Evolutionary conservation across 2,113 vertebrate genomes (phyloP).

Genomic region (Cyanistes caeruleus): DNA sequence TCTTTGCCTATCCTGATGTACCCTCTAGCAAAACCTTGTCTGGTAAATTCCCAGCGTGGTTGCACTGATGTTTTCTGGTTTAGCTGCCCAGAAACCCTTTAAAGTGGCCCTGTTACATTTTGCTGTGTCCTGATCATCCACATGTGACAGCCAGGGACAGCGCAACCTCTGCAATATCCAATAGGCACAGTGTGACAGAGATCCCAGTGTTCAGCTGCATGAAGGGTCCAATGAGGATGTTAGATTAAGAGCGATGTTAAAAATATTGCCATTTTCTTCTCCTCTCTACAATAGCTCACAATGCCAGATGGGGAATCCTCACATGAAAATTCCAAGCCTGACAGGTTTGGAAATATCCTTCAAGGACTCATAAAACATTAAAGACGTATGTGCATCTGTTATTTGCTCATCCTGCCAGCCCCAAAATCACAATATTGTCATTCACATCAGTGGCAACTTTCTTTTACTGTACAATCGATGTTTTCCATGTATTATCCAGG

Average conservation of each 20-base stretch:
- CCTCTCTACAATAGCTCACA: neutral
- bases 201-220: neutral
- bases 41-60: neutral
- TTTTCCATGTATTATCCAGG: neutral
- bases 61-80: neutral
- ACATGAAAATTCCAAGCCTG: slow-evolving; percentile 13
- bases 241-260: neutral
- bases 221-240: neutral
- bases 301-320: slow-evolving; percentile 37
- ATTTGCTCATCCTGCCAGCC: slow-evolving; percentile 8
- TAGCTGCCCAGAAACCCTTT: neutral
- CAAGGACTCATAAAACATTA: slow-evolving; percentile 41
- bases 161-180: neutral
- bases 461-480: neutral
- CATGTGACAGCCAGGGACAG: neutral
- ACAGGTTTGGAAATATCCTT: slow-evolving; percentile 47
- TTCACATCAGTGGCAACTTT: neutral
- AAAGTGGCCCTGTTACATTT: neutral
- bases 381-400: slow-evolving; percentile 52
- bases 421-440: neutral
- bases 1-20: neutral
- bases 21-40: neutral
- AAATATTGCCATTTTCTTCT: neutral
- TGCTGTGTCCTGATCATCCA: neutral
- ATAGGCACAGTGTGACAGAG: neutral